Conservation (phyloP, 2,113 vertebrate species). For the Paramisgurnus dabryanus region DNA sequence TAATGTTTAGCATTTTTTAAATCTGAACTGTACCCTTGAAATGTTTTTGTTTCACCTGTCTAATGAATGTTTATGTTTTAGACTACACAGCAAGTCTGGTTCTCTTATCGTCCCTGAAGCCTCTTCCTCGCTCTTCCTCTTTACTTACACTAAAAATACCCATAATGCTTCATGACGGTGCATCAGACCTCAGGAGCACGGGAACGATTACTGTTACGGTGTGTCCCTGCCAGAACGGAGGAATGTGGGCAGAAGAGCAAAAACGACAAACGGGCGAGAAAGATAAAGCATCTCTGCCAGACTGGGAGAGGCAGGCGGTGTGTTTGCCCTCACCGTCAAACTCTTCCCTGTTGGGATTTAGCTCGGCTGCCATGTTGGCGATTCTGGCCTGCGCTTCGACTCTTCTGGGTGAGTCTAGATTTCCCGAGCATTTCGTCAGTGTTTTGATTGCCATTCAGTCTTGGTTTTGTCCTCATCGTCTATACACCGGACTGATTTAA, state of each 20-base stretch:
- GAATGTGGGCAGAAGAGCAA: constrained; percentile 72
- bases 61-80: constrained; percentile 41
- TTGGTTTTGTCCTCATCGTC: neutral
- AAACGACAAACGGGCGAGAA: constrained; percentile 60
- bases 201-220: constrained; percentile 84
- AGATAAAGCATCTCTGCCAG: constrained; percentile 12
- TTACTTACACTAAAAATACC: constrained; percentile 76
- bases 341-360: constrained; percentile 78
- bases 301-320: constrained; percentile 70
- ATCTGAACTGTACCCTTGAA: neutral
- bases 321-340: constrained; percentile 70
- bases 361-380: constrained; percentile 81
- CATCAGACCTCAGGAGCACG: constrained; percentile 80
- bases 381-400: constrained; percentile 82
- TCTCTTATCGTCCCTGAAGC: constrained; percentile 70
- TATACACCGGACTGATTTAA: constrained; percentile 4
- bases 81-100: constrained; percentile 76
- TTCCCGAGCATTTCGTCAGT: constrained; percentile 49
- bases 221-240: constrained; percentile 81
- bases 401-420: constrained; percentile 74
- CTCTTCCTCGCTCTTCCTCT: constrained; percentile 63
- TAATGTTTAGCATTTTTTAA: neutral
- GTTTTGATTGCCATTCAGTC: neutral
- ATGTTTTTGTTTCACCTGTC: neutral
- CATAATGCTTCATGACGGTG: constrained; percentile 81